These are phyloP conservation scores for Catocala sponsa DNA, from an alignment of 2,888 invertebrate species.

Conservation along the genomic window DNA sequence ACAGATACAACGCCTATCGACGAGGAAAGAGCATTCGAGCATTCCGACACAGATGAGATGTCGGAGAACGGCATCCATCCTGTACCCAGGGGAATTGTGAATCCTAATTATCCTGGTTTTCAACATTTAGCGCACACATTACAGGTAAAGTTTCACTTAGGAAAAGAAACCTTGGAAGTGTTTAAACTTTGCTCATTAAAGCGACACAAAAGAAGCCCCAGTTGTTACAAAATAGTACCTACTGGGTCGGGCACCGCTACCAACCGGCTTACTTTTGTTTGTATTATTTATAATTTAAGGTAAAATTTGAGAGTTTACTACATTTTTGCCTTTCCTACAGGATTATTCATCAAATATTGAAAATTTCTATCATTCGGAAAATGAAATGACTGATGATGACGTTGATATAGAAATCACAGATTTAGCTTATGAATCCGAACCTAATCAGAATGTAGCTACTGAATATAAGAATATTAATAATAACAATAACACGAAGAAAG, in stretches of 20 bases:
- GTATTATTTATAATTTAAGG: not conserved
- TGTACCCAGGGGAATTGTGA: conserved; percentile 92
- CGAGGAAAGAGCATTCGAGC: conserved; percentile 86
- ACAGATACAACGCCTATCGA: conserved; percentile 78
- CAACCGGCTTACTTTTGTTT: conserved; percentile 5
- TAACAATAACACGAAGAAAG: conserved; percentile 71
- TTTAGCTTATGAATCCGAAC: conserved; percentile 63
- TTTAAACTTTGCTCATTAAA: conserved; percentile 55
- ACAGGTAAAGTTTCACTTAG: conserved; percentile 73
- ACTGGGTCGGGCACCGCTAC: conserved; percentile 23
- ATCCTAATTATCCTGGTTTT: conserved; percentile 95
- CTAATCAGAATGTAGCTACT: conserved; percentile 57
- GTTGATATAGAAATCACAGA: conserved; percentile 79
- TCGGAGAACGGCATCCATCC: conserved; percentile 74
- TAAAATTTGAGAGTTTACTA: not conserved
- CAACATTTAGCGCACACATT: conserved; percentile 93
- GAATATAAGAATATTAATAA: conserved; percentile 73
- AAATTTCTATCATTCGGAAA: conserved; percentile 83
- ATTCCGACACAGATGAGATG: conserved; percentile 87
- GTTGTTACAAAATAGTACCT: conserved; percentile 60
- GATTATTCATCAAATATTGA: conserved; percentile 84
- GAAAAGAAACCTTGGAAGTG: conserved; percentile 59
- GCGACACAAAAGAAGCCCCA: conserved; percentile 62
- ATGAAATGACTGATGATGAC: conserved; percentile 86
- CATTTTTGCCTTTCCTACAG: conserved; percentile 56